Base-by-base conservation (phyloP, 2,113 vertebrate genomes). In the Barbus barbus region DNA sequence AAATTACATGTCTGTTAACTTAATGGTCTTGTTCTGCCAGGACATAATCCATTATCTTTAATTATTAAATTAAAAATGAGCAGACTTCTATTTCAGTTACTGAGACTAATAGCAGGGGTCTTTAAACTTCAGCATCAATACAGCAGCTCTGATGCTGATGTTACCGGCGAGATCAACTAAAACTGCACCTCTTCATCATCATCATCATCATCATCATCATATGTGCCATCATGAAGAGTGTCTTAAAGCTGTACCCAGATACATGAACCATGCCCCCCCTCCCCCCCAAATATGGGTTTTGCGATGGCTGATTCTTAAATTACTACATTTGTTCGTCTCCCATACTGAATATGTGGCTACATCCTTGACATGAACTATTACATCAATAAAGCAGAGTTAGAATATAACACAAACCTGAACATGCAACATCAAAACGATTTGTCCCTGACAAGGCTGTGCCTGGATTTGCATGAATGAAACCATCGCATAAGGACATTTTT, bases 71-170 rank as follows among this genome's bases (percentile, higher is more conserved):
- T 22, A n/a, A n/a, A 58, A 58, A 58, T 22, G 53, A 9, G 0
- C 53, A 56, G 4, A 31, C 48, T 33, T 13, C 2, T 76, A 18
- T 53, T 20, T 11, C 26, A 44, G 16, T n/a, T 6, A 46, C 71
- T 73, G 71, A 46, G 71, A 44, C 12, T 51, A 26, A 74, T 9
- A 48, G 24, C 72, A 75, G 71, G 38, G 11, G 56, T 44, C 28
- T 36, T 61, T 36, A 58, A 78, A 78, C 53, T 63, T 63, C n/a
- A n/a, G n/a, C n/a, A n/a, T n/a, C n/a, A n/a, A n/a, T n/a, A n/a
- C 18, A 31, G 78, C 61, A 65, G 78, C 38, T 22, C 44, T 3
- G 38, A 63, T 78, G 56, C 60, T 78, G 33, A 78, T 58, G 51
- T 48, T 74, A 24, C 71, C 36, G 14, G 31, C 7, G 31, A 2